Conservation (phyloP, 2,113 vertebrate species). For the Pteronura brasiliensis region DNA sequence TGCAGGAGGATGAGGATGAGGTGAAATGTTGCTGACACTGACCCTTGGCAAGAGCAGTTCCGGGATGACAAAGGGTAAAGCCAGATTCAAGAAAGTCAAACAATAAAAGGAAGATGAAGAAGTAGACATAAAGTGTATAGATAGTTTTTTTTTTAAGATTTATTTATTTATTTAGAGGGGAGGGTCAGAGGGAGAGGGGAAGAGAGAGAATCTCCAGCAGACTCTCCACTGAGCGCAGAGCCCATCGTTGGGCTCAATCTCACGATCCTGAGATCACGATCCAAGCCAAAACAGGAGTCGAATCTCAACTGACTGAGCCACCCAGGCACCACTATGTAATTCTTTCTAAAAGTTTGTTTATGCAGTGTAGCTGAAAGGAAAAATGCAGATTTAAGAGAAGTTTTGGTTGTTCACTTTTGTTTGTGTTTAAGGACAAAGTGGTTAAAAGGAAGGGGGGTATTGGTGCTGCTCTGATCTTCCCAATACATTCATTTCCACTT, state of each 20-base stretch:
- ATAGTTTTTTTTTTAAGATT: too few species aligned
- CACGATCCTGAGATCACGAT: background rate
- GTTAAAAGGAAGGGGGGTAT: background rate
- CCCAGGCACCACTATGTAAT: background rate
- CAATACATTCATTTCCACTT: background rate
- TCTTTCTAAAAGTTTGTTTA: background rate
- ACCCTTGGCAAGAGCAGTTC: background rate
- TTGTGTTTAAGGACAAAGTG: background rate
- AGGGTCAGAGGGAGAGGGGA: background rate
- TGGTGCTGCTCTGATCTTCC: background rate
- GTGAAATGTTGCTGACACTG: background rate
- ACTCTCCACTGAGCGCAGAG: background rate
- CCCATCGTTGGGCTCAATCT: fast-evolving
- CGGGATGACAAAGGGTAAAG: background rate
- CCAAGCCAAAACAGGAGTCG: background rate
- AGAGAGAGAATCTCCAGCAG: background rate
- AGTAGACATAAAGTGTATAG: background rate
- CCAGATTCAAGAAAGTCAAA: background rate
- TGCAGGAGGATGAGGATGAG: background rate
- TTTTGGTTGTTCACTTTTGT: background rate
- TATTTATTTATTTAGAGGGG: background rate
- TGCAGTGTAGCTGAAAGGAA: background rate
- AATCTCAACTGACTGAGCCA: background rate
- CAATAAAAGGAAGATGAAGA: background rate
- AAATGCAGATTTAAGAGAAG: background rate